Conservation (phyloP, 2,797 vertebrate species). For the Diplodus puntazzo region DNA sequence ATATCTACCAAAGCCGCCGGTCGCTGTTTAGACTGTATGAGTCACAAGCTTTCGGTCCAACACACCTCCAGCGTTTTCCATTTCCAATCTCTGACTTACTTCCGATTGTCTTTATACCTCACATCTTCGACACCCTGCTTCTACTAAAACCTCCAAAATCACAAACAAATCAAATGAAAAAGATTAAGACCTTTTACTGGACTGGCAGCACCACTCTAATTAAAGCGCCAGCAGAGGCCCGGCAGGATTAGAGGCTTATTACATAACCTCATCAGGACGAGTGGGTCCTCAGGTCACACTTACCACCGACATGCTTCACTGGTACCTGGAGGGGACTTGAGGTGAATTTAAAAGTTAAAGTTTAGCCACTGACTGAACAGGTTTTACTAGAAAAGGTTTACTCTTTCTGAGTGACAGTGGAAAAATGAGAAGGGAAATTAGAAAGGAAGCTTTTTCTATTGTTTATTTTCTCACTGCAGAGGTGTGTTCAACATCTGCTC, state of each 20-base stretch:
- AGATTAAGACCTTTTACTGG: constrained; percentile 61
- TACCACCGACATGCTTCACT: constrained; percentile 43
- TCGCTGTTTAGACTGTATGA: not conserved
- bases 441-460: constrained; percentile 4
- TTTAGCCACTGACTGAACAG: not conserved
- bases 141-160: constrained; percentile 31
- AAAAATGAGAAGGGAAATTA: not conserved
- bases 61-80: constrained; percentile 4
- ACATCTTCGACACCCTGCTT: constrained; percentile 15
- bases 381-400: constrained; percentile 23
- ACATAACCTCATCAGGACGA: constrained; percentile 64
- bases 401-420: not conserved
- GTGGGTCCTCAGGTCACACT: constrained; percentile 32
- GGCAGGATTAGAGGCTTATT: constrained; percentile 63
- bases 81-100: constrained; percentile 19
- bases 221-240: constrained; percentile 49
- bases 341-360: constrained; percentile 11
- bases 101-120: constrained; percentile 10
- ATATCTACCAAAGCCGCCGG: not conserved
- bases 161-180: constrained; percentile 40
- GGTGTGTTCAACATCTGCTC: not conserved
- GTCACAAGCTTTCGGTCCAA: too few relatives aligned
- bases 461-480: not conserved
- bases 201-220: constrained; percentile 56
- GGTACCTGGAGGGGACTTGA: constrained; percentile 32